phyloP scores from a whole-genome alignment of 2,888 invertebrate genomes.

The Pyrrhia umbra region DNA sequence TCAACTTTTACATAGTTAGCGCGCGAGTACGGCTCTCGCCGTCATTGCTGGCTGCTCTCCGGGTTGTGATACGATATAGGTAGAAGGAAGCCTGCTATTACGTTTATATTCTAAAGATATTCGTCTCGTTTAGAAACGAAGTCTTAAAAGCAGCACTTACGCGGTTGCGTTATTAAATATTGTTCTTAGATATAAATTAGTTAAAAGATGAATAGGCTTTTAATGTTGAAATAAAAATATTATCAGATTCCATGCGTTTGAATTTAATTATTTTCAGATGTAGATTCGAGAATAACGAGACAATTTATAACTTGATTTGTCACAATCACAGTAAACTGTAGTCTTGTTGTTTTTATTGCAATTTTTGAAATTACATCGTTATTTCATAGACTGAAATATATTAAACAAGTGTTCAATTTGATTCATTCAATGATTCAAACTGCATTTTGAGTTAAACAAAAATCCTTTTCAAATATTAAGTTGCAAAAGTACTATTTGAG shows the following conservation, averaged over 20 bases:
- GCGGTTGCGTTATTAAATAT: slow-evolving; percentile 34
- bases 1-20: neutral
- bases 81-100: slow-evolving; percentile 19
- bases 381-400: neutral
- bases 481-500: neutral
- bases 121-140: slow-evolving; percentile 37
- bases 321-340: neutral
- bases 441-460: neutral
- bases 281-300: slow-evolving; percentile 29
- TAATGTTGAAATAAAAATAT: slow-evolving; percentile 53
- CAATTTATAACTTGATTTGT: neutral
- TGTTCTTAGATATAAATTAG: slow-evolving; percentile 46
- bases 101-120: slow-evolving; percentile 29
- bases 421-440: neutral
- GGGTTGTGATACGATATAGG: slow-evolving; percentile 24
- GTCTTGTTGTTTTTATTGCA: neutral
- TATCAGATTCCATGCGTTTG: slow-evolving; percentile 49
- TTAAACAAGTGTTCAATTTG: neutral
- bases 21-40: slow-evolving; percentile 1
- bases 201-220: slow-evolving; percentile 36
- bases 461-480: neutral
- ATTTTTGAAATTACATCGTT: neutral
- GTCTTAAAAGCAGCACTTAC: slow-evolving; percentile 18
- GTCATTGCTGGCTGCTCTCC: slow-evolving; percentile 24
- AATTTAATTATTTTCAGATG: slow-evolving; percentile 32